Evolutionary conservation across 2,797 vertebrate species (phyloP), one percentile per base, ranked within the genome.

Genomic region (Phylloscopus collybita): DNA sequence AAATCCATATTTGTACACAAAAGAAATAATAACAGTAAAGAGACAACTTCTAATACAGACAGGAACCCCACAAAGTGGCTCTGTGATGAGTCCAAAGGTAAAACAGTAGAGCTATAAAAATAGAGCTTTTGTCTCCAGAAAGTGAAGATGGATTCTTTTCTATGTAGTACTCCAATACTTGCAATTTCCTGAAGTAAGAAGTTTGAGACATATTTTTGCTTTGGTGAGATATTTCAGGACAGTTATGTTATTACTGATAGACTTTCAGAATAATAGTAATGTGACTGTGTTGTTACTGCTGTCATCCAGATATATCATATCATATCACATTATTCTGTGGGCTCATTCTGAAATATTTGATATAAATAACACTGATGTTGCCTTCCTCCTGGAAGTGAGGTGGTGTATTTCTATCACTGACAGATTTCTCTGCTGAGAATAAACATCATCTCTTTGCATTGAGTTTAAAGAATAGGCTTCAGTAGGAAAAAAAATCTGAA

Each of bases 381-480:
- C 45, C 61, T 86, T 95, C n/a, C 57, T 73, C 53, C 80, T 93
- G 78, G 71, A 85, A 94, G 90, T 76, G 27, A 87, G 91, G 49
- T 74, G 56, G 19, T 86, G 22, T 88, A 62, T 86, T 92, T 95
- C 69, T 92, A 18, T 44, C 56, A 61, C 42, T 88, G 61, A 74
- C 9, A 27, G 87, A 69, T 75, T 92, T 70, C 64, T 83, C 25
- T 51, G 57, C 44, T 88, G 81, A 67, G 67, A 90, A 79, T 66
- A 80, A 90, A 90, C 84, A 91, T 64, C 19, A 62, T 60, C 49
- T 90, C 73, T 86, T 95, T 93, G 51, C 70, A 60, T 5, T 45
- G 67, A 71, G 42, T 80, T 91, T 92, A 74, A 94, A 88, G 49
- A 88, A 92, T 54, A 92, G 86, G 79, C 59, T 90, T 88, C 88